phyloP scores from a whole-genome alignment of 2,888 invertebrate species.

The Chrysotoxum bicinctum region DNA sequence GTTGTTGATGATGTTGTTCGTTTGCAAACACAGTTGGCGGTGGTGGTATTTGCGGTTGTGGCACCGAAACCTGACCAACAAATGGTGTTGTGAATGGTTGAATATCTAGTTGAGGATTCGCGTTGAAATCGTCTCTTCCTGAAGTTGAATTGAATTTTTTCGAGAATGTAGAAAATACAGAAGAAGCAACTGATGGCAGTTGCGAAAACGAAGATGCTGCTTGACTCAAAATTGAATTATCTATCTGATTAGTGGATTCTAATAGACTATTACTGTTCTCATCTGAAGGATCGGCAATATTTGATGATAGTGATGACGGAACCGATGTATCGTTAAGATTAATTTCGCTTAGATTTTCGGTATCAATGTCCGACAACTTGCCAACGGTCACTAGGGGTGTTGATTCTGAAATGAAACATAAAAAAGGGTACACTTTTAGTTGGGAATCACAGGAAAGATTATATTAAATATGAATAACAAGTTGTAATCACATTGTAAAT shows the following conservation, averaged over 20 bases:
- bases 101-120: conserved; percentile 76
- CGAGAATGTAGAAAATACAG: conserved; percentile 84
- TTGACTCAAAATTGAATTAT: conserved; percentile 78
- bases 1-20: conserved; percentile 12
- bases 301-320: conserved; percentile 27
- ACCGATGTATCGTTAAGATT: conserved; percentile 80
- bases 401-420: conserved; percentile 75
- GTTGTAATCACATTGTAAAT: neutral
- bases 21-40: conserved; percentile 32
- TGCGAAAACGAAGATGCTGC: conserved; percentile 82
- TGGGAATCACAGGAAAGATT: neutral
- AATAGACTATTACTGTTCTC: conserved; percentile 75
- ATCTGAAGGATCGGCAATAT: conserved; percentile 75
- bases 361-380: conserved; percentile 79
- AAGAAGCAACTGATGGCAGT: conserved; percentile 84
- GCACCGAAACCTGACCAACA: conserved; percentile 25
- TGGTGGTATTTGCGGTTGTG: conserved; percentile 40
- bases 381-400: conserved; percentile 80
- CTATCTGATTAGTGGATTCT: conserved; percentile 74
- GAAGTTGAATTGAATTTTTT: conserved; percentile 79
- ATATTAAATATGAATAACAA: neutral
- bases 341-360: conserved; percentile 82
- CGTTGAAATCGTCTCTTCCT: conserved; percentile 72
- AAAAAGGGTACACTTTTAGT: neutral
- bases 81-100: conserved; percentile 77